Conservation (phyloP, 2,888 invertebrate species). For the Macaria liturata region DNA sequence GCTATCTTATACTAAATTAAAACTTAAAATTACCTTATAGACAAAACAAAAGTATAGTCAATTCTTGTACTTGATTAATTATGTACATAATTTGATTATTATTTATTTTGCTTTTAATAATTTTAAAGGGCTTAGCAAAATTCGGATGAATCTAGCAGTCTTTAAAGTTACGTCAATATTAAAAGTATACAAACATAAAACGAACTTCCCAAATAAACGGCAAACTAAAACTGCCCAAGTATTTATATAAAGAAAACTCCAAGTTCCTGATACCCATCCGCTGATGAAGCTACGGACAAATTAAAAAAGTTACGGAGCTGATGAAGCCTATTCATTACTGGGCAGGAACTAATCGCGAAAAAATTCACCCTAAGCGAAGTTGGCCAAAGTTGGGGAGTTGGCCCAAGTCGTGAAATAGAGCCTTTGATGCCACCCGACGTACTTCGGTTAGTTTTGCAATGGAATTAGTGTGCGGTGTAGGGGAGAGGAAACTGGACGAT, state of each 20-base stretch:
- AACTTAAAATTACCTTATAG: no score
- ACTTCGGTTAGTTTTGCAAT: slow-evolving; percentile 21
- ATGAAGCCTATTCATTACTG: slow-evolving; percentile 40
- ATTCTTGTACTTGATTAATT: no score
- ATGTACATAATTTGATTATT: no score
- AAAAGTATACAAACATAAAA: no score
- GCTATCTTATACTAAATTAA: no score
- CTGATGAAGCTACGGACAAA: slow-evolving; percentile 27
- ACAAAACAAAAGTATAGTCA: no score
- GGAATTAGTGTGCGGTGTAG: slow-evolving; percentile 22
- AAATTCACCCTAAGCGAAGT: slow-evolving; percentile 36
- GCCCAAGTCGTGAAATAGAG: slow-evolving; percentile 30
- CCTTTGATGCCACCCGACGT: slow-evolving; percentile 30
- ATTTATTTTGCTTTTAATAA: no score
- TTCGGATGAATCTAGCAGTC: no score
- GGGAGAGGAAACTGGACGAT: background rate
- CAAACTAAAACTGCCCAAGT: no score
- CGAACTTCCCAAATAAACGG: no score
- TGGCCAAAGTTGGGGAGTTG: slow-evolving; percentile 38
- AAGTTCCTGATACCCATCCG: slow-evolving; percentile 6
- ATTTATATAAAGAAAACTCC: slow-evolving; percentile 1
- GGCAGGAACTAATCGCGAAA: slow-evolving; percentile 40
- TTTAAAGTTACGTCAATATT: no score
- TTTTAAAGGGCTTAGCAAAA: no score
- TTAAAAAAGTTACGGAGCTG: slow-evolving; percentile 37